Evolutionary conservation across 2,113 vertebrate genomes (phyloP).

Genomic region (Syngnathus scovelli): DNA sequence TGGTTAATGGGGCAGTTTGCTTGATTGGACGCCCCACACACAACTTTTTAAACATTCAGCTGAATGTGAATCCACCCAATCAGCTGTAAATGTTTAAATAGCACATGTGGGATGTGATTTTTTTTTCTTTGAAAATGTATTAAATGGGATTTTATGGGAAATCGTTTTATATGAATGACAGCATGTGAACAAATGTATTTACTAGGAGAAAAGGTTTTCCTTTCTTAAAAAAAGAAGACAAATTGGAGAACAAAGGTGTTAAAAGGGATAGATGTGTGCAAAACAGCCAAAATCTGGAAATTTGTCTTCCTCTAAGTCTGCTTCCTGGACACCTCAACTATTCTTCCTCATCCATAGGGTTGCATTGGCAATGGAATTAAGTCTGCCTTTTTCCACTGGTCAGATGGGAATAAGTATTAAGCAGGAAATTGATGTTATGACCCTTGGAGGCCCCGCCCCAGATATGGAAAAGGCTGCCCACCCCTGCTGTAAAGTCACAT

Average conservation of each 20-base stretch:
- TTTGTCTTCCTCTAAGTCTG: conserved; percentile 30
- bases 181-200: conserved; percentile 47
- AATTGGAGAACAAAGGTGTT: conserved; percentile 7
- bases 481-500: not conserved
- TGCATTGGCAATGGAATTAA: not conserved
- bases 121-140: conserved; percentile 48
- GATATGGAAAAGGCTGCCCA: not conserved
- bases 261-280: conserved; percentile 29
- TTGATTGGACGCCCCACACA: not conserved
- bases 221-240: conserved; percentile 3
- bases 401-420: not conserved
- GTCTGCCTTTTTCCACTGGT: not conserved
- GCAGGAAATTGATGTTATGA: not conserved
- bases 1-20: not conserved
- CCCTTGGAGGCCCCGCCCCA: not conserved
- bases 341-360: conserved; percentile 18
- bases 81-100: not conserved
- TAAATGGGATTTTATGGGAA: conserved; percentile 58
- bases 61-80: not conserved
- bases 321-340: conserved; percentile 4
- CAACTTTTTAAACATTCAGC: not conserved
- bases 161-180: conserved; percentile 60
- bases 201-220: not conserved
- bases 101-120: conserved; percentile 40
- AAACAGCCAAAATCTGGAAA: conserved; percentile 22